These are phyloP conservation scores for Zygothrica quintamaculata DNA, from an alignment of 2,888 invertebrate genomes.

Conservation along the genomic window DNA sequence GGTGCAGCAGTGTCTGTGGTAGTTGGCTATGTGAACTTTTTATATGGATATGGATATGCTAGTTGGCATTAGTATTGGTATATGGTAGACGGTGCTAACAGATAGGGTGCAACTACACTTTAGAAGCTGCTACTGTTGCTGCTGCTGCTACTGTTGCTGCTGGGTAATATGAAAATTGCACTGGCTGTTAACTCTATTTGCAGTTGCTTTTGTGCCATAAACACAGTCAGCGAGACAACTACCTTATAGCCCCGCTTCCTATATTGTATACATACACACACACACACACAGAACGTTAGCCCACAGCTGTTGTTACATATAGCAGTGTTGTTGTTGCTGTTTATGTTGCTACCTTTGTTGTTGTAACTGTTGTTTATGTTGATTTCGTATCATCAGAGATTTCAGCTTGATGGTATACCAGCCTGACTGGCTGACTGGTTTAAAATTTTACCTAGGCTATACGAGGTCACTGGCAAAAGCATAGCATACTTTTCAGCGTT, in stretches of 20 bases:
- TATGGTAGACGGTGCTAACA: slow-evolving; percentile 1
- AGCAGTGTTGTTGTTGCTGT: slow-evolving; percentile 20
- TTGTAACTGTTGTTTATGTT: slow-evolving; percentile 70
- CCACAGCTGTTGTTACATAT: not conserved
- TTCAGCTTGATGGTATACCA: slow-evolving; percentile 61
- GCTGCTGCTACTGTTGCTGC: too few relatives aligned
- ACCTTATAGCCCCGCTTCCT: slow-evolving; percentile 5
- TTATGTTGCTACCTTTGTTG: slow-evolving; percentile 25
- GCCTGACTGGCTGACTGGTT: slow-evolving; percentile 24
- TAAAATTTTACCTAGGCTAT: slow-evolving; percentile 11
- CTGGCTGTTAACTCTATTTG: slow-evolving; percentile 78
- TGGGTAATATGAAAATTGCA: slow-evolving; percentile 76
- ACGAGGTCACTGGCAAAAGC: slow-evolving; percentile 29
- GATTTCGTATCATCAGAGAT: slow-evolving; percentile 80
- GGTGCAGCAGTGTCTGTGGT: not conserved
- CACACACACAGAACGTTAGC: too few relatives aligned
- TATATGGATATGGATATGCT: not conserved
- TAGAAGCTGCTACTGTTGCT: too few relatives aligned
- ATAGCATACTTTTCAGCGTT: slow-evolving; percentile 77
- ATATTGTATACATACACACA: too few relatives aligned
- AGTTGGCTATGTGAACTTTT: too few relatives aligned
- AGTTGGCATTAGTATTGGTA: not conserved
- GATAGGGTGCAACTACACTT: slow-evolving; percentile 43
- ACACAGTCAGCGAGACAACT: slow-evolving; percentile 24
- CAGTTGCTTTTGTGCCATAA: slow-evolving; percentile 77